phyloP scores from a whole-genome alignment of 2,113 vertebrate species.

The Hypanus sabinus region DNA sequence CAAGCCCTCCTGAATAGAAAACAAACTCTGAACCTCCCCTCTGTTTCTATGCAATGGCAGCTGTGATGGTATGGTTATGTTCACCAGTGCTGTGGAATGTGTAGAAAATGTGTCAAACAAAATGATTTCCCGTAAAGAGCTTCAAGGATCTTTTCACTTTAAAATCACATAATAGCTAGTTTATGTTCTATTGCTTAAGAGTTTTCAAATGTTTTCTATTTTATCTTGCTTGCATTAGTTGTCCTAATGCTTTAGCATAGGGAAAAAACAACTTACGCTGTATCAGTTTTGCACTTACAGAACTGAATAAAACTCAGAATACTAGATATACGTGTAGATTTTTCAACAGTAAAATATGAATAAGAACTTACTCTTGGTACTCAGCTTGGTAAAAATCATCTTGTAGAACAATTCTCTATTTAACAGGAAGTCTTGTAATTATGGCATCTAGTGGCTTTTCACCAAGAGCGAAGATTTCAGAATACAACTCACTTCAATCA shows the following conservation, averaged over 20 bases:
- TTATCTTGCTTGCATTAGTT: background rate
- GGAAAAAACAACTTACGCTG: background rate
- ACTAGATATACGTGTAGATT: background rate
- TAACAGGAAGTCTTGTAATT: background rate
- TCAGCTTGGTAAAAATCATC: background rate
- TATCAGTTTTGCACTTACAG: background rate
- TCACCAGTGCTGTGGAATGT: conserved; percentile 24
- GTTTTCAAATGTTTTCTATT: background rate
- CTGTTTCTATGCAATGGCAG: background rate
- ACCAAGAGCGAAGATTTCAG: background rate
- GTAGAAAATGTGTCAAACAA: conserved; percentile 23
- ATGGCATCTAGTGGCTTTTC: background rate
- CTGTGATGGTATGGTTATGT: conserved; percentile 8
- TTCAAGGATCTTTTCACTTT: conserved; percentile 13
- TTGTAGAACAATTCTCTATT: background rate
- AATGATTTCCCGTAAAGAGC: background rate
- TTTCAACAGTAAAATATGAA: background rate
- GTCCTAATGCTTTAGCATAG: background rate
- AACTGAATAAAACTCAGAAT: background rate
- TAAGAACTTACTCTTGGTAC: background rate
- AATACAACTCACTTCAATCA: background rate
- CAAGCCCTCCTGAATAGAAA: background rate
- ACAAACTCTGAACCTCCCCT: background rate
- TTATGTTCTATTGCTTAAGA: background rate
- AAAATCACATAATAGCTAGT: background rate